A percentile compares a stretch with the other conserved stretches of the same genome.
These are phyloP conservation scores for Chiloscyllium punctatum DNA, from an alignment of 2,797 vertebrate species.

Conservation along the genomic window DNA sequence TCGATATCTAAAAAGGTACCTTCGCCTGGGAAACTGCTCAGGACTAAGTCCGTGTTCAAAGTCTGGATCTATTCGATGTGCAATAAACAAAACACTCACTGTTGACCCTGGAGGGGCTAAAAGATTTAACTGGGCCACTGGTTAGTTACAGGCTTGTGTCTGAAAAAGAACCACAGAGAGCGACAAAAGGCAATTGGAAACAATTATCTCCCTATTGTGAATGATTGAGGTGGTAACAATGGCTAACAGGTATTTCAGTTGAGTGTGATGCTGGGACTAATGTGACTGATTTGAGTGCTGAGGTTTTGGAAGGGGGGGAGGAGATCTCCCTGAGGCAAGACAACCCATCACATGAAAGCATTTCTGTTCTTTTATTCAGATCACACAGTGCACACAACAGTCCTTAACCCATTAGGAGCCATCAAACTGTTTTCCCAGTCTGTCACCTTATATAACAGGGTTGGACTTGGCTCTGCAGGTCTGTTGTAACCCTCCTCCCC, in stretches of 20 bases:
- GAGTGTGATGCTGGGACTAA: background rate
- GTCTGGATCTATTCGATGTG: background rate
- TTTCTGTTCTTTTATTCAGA: background rate
- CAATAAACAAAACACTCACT: background rate
- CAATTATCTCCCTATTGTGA: slow-evolving; percentile 25
- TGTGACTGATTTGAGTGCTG: background rate
- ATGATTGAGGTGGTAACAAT: background rate
- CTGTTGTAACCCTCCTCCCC: no score
- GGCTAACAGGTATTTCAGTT: background rate
- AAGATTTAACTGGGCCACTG: background rate
- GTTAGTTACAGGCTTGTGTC: background rate
- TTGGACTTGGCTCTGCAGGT: background rate
- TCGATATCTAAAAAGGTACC: background rate
- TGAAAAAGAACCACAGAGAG: background rate
- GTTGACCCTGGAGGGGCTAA: background rate
- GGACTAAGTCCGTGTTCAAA: background rate
- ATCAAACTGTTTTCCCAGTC: background rate
- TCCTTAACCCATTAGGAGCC: background rate
- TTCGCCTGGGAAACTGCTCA: background rate
- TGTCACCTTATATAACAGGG: background rate
- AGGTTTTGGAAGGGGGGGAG: background rate
- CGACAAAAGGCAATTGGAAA: slow-evolving; percentile 35
- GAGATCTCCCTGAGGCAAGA: background rate
- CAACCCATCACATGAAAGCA: background rate
- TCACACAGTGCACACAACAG: background rate